Conservation (phyloP, 2,113 vertebrate genomes). For the Cygnus atratus region DNA sequence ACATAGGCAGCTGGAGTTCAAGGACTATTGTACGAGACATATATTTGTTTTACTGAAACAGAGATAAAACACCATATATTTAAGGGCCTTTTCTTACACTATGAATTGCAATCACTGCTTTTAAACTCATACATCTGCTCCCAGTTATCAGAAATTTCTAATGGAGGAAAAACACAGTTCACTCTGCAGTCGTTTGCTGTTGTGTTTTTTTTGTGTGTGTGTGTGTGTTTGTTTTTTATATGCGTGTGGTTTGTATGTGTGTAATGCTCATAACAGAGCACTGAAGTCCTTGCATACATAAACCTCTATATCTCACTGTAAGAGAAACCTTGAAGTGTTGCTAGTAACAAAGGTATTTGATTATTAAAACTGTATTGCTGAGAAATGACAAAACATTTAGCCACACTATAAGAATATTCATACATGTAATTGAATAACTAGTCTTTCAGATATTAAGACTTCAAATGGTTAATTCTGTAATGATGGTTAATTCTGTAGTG, state of each 20-base stretch:
- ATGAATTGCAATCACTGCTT: neutral
- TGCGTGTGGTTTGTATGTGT: neutral
- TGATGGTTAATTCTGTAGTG: neutral
- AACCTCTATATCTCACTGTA: neutral
- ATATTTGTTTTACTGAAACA: neutral
- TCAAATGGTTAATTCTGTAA: neutral
- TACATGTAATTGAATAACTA: neutral
- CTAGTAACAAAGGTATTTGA: neutral
- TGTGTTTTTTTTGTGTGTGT: neutral
- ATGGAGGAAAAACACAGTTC: neutral
- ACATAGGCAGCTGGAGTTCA: neutral
- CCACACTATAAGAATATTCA: neutral
- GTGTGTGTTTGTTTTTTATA: neutral
- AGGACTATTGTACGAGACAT: neutral
- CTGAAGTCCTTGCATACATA: neutral
- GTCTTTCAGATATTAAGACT: slow-evolving; percentile 1
- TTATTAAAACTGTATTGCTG: neutral
- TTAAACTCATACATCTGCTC: neutral
- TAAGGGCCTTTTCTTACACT: neutral
- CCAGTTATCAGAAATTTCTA: neutral
- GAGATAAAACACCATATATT: neutral
- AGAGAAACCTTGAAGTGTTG: neutral
- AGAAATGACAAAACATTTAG: neutral
- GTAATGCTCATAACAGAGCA: neutral
- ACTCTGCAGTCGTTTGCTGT: neutral